Percentiles rank a stretch among this genome's conserved stretches.
Conservation (phyloP, 2,113 vertebrate species). For the Puffinus mauretanicus region DNA sequence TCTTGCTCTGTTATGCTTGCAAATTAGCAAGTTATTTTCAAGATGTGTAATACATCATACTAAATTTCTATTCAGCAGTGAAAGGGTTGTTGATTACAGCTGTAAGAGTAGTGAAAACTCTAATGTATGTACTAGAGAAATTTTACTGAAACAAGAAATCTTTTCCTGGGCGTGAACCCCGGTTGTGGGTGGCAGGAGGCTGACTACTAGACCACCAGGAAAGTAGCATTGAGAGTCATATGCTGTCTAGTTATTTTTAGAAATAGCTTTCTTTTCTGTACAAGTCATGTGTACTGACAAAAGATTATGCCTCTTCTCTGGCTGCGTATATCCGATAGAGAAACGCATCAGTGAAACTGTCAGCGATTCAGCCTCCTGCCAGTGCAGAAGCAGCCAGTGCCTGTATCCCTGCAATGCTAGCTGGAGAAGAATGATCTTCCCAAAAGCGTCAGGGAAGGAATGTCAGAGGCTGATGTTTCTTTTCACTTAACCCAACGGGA, state of each 20-base stretch:
- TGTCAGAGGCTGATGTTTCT: background rate
- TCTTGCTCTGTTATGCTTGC: background rate
- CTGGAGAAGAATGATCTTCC: background rate
- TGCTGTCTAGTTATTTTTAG: background rate
- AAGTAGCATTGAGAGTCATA: background rate
- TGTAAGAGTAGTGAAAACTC: background rate
- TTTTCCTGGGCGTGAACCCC: background rate
- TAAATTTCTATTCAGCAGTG: background rate
- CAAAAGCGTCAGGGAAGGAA: background rate
- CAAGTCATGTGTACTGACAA: background rate
- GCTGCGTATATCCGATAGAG: background rate
- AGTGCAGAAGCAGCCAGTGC: background rate
- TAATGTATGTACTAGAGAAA: background rate
- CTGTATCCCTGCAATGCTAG: background rate
- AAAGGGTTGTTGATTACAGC: background rate
- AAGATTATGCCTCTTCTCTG: background rate
- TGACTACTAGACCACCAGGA: background rate
- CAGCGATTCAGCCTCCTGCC: constrained; percentile 36
- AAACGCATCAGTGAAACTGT: background rate
- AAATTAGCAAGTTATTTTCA: background rate
- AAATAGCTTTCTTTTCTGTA: background rate
- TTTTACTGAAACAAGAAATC: background rate
- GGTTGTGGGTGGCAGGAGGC: background rate
- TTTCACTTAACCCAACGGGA: background rate
- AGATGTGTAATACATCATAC: background rate